Base-by-base conservation (phyloP, 2,797 vertebrate species). In the Octomys mimax region DNA sequence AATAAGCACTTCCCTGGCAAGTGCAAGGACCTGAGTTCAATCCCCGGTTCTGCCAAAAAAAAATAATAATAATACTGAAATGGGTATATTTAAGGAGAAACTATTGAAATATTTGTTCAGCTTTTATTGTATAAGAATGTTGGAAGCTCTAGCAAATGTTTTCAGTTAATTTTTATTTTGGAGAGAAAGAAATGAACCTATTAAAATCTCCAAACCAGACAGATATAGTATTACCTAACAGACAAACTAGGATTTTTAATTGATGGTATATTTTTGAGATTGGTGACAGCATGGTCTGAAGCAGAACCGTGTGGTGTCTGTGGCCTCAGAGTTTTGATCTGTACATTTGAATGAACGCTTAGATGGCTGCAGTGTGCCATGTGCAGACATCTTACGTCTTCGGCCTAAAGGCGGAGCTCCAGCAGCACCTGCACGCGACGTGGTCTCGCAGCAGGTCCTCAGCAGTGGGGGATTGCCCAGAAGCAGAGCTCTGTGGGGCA, bases 81-180 rank as follows among this genome's bases (percentile, higher is more conserved):
- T 54, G 61, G 36, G 31, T 42, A 5, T 21, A 79, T 64, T 75
- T 87, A 79, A 92, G 52, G 26, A 84, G 39, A 88, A 64, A 57
- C 49, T 64, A 14, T 11, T 85, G 91, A 80, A 31, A 54, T 82
- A 71, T 10, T 49, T 33, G 13, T 70, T 77, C 52, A 70, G 5
- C 71, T 59, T 49, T 89, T 52, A 66, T 82, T 54, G 31, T 71
- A 31, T 49, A 21, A 92, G 52, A 64, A 36, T n/a, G 11, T 70
- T 59, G 11, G 75, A 88, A 42, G 14, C 49, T 87, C 86, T 88
- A 89, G 71, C 49, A 93, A 91, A 70, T 85, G 10, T 79, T 52
- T 52, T 91, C 89, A 87, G 49, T 22, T 81, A 36, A 22, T 12
- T 91, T 87, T 71, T 77, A 24, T 84, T 78, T 92, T 39, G 33